Evolutionary conservation across 2,797 vertebrate species (phyloP).

Genomic region (Pteropus rufus): DNA sequence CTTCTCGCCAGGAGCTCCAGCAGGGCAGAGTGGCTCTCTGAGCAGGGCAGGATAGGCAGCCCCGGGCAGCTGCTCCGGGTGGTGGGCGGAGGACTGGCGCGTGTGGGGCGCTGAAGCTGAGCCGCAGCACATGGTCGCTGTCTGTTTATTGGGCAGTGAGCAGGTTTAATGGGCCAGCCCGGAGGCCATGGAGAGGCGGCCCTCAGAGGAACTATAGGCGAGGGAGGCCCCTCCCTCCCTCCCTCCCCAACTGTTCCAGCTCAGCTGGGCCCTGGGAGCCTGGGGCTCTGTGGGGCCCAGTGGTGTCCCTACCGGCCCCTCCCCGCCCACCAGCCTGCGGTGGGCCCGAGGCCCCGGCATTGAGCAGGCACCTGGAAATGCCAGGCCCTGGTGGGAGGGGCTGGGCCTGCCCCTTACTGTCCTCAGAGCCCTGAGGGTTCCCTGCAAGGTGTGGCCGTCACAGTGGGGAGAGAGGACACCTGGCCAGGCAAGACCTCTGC

Average conservation of each 20-base stretch:
- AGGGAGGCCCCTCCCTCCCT: background rate
- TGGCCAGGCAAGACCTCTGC: conserved; percentile 78
- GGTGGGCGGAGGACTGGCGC: background rate
- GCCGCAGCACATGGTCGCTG: conserved; percentile 87
- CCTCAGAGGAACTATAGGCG: conserved; percentile 74
- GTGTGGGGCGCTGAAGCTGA: background rate
- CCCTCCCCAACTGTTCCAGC: background rate
- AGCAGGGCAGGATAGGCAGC: background rate
- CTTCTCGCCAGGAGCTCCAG: background rate
- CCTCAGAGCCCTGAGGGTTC: conserved; percentile 79
- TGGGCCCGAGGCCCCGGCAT: conserved; percentile 40
- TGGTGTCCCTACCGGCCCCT: background rate
- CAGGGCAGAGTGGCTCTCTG: background rate
- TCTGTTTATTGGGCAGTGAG: conserved; percentile 85
- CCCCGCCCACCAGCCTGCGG: conserved; percentile 26
- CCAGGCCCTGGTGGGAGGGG: conserved; percentile 71
- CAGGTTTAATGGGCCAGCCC: conserved; percentile 81
- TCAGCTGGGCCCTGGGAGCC: conserved; percentile 50
- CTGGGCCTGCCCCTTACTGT: conserved; percentile 83
- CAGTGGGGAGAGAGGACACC: conserved; percentile 40
- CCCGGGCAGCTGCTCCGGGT: background rate
- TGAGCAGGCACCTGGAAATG: conserved; percentile 80
- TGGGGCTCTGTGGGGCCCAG: conserved; percentile 8
- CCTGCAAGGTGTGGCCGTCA: conserved; percentile 70
- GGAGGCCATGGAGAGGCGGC: conserved; percentile 76